Base-by-base conservation (phyloP, 92 coral and sea anemone genomes). In the Porites lobata region DNA sequence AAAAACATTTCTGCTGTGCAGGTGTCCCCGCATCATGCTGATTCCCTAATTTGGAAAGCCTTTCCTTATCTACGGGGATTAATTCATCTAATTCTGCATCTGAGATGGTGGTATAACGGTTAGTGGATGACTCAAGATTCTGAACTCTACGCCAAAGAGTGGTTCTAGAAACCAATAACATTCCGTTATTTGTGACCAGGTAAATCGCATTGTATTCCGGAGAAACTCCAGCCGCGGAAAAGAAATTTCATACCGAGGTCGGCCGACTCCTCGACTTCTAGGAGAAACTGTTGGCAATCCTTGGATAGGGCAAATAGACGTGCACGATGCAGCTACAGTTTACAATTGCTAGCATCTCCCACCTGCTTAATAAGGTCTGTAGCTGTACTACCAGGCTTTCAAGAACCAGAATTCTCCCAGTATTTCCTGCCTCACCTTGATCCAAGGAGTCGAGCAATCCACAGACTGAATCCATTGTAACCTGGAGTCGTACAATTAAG, bases 1-100 rank as follows among this genome's bases (percentile, higher is more conserved):
- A 58, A 81, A 65, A 72, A 38, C 52, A 38, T 81, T 81, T 81
- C 74, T 69, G 74, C 75, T 81, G 26, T 59, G 71, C 63, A 81
- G 74, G 74, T 81, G 77, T 56, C 85, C 85, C 61, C 66, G 76
- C 85, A 43, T 81, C 32, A 29, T 29, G 32, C 32, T 29, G 32
- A 29, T 29, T 29, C 32, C 32, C 32, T 29, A 2, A 29, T 29
- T 29, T 29, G 32, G 32, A 29, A 29, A 29, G 32, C 32, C 32
- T 29, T 29, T 29, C 32, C 32, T 29, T 29, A 2, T 29, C 32
- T 29, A 22, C 0, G 24, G 24, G 1, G 24, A 29, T 29, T 29
- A 29, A 29, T 22, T 75, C 13, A 58, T 15, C 17, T 4, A 58
- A 10, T 58, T 58, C 63, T 9, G 7, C 13, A 10, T 1, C 11